Evolutionary conservation across 2,888 invertebrate species (phyloP).

Genomic region (Eupithecia exiguata): DNA sequence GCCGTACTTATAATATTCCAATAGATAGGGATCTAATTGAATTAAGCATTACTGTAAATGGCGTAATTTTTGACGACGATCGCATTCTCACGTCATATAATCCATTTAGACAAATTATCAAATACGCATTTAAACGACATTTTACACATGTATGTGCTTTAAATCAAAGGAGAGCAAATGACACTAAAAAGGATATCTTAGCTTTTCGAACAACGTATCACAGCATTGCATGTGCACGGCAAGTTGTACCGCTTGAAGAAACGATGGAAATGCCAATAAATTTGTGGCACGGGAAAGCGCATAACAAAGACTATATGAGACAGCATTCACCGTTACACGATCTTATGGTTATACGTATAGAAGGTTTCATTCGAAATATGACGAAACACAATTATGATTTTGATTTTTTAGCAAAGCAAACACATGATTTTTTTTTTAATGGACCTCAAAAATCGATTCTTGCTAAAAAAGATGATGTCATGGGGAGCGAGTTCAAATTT

Average conservation of each 20-base stretch:
- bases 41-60: not conserved
- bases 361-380: not conserved
- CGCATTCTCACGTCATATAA: not conserved
- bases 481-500: not conserved
- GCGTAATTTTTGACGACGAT: not conserved
- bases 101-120: not conserved
- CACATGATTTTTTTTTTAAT: not conserved
- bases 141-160: not conserved
- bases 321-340: constrained; percentile 5
- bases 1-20: too few relatives aligned
- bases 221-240: not conserved
- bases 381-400: not conserved
- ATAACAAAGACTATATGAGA: not conserved
- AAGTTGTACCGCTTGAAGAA: constrained; percentile 1
- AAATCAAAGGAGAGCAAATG: not conserved
- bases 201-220: too few relatives aligned
- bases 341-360: not conserved
- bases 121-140: not conserved
- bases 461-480: constrained; percentile 3
- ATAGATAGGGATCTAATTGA: too few relatives aligned
- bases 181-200: too few relatives aligned
- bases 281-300: not conserved
- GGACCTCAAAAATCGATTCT: not conserved
- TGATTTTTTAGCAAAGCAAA: not conserved
- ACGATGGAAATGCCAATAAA: not conserved